Percentiles rank a stretch among this genome's conserved stretches.
These are phyloP conservation scores for Spodoptera exigua DNA, from an alignment of 2,888 invertebrate species.

Conservation along the genomic window DNA sequence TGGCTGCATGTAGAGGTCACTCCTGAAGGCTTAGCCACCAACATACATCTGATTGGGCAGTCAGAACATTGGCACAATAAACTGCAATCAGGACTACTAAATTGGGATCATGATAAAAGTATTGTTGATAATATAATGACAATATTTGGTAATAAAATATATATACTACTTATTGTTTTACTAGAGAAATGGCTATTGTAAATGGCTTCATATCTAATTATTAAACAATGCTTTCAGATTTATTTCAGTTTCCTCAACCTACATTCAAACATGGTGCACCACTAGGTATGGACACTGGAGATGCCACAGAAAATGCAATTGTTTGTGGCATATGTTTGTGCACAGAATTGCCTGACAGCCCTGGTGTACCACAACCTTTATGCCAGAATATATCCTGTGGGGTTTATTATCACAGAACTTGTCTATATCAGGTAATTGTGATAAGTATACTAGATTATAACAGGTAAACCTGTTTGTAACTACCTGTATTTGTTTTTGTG, in stretches of 20 bases:
- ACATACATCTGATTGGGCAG: conserved; percentile 79
- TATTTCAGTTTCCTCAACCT: conserved; percentile 61
- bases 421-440: conserved; percentile 76
- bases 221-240: conserved; percentile 58
- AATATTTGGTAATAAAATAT: conserved; percentile 74
- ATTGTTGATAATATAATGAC: conserved; percentile 78
- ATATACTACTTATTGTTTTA: not conserved
- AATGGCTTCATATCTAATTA: not conserved
- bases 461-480: no score
- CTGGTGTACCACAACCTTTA: conserved; percentile 78
- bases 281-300: conserved; percentile 17
- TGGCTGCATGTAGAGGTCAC: conserved; percentile 84
- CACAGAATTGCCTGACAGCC: conserved; percentile 66
- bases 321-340: conserved; percentile 80
- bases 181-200: not conserved
- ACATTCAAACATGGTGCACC: conserved; percentile 14
- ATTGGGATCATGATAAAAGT: conserved; percentile 82
- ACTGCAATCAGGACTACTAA: conserved; percentile 72
- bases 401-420: conserved; percentile 77
- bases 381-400: conserved; percentile 78
- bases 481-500: no score
- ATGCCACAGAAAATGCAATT: conserved; percentile 42
- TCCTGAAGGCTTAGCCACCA: conserved; percentile 74
- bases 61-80: conserved; percentile 75
- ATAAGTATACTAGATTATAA: no score